Evolutionary conservation across 2,113 vertebrate species (phyloP).

Genomic region (Pedetes capensis): DNA sequence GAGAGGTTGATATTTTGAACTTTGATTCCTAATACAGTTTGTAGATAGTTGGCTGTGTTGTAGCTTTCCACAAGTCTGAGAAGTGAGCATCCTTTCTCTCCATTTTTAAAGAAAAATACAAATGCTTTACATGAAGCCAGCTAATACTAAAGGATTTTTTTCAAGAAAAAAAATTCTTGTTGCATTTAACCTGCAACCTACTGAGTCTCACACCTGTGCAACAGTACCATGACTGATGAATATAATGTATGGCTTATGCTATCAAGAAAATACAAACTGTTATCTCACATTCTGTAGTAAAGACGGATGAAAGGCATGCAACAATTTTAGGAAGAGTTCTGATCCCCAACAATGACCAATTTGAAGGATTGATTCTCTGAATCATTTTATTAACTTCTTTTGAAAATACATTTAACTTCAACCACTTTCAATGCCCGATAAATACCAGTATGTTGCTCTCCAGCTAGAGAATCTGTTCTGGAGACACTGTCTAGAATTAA

Average conservation of each 20-base stretch:
- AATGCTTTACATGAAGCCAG: neutral
- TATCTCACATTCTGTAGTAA: neutral
- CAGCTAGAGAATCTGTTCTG: neutral
- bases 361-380: neutral
- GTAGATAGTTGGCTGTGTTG: neutral
- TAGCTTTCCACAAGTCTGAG: neutral
- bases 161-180: slow-evolving; percentile 4
- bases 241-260: neutral
- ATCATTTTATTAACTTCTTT: neutral
- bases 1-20: neutral
- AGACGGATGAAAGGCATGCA: neutral
- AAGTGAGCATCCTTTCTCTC: neutral
- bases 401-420: neutral
- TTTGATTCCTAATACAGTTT: slow-evolving; percentile 18
- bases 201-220: slow-evolving; percentile 51
- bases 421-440: neutral
- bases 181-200: slow-evolving; percentile 13
- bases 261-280: neutral
- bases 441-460: neutral
- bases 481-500: neutral
- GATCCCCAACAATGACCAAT: neutral
- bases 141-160: neutral
- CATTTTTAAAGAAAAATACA: slow-evolving; percentile 10
- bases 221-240: neutral
- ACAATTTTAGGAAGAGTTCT: neutral